Conservation (phyloP, 1,140 invertebrate genomes). For the Pantala flavescens region DNA sequence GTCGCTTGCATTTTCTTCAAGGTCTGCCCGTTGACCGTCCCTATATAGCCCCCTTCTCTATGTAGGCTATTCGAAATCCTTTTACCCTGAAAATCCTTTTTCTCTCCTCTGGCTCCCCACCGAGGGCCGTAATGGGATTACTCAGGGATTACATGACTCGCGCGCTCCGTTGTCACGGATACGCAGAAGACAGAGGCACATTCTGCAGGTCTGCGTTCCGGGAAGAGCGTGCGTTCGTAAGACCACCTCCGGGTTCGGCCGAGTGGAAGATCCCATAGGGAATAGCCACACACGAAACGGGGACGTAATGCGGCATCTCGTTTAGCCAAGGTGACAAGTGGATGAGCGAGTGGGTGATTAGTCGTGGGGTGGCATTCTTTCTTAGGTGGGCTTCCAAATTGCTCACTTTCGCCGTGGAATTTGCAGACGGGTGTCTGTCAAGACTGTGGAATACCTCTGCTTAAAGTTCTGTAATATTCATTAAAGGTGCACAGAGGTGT, state of each 20-base stretch:
- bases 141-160: not conserved
- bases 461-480: no score
- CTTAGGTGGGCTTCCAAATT: no score
- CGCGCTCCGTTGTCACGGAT: not conserved
- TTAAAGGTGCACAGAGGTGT: no score
- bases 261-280: not conserved
- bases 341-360: not conserved
- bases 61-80: no score
- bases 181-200: not conserved
- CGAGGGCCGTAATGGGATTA: not conserved
- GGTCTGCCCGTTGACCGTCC: no score
- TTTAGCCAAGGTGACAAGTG: not conserved
- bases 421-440: no score
- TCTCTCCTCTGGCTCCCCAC: not conserved
- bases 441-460: no score
- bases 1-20: no score
- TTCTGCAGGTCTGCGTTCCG: no score
- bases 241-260: not conserved
- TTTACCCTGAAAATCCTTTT: not conserved
- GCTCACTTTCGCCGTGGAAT: no score
- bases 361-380: not conserved
- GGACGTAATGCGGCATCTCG: not conserved
- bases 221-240: not conserved
- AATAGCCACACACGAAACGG: not conserved
- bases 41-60: no score